These are phyloP conservation scores for Acrobasis consociella DNA, from an alignment of 2,888 invertebrate genomes.

Conservation along the genomic window DNA sequence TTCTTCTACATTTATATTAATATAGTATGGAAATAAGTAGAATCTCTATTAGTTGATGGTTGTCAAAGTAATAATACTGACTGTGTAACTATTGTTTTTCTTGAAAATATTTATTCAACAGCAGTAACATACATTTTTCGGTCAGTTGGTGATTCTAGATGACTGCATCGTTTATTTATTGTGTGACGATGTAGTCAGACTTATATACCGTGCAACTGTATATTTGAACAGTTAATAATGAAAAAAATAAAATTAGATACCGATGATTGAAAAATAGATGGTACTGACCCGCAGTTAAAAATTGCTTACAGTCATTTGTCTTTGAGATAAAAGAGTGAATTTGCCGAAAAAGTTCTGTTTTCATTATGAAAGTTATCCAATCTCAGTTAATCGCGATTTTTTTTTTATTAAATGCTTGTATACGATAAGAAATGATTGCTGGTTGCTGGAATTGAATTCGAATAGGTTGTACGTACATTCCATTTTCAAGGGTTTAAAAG, in stretches of 20 bases:
- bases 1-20: conserved; percentile 43
- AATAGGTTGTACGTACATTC: conserved; percentile 48
- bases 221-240: not conserved
- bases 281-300: conserved; percentile 49
- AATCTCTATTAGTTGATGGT: conserved; percentile 64
- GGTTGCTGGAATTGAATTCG: conserved; percentile 32
- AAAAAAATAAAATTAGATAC: not conserved
- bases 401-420: conserved; percentile 21
- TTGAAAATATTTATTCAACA: conserved; percentile 43
- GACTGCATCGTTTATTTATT: not conserved
- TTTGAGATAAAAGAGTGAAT: conserved; percentile 51
- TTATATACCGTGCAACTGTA: not conserved
- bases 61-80: conserved; percentile 55
- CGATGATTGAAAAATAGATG: conserved; percentile 42
- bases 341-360: conserved; percentile 40
- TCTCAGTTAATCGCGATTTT: not conserved
- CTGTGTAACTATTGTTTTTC: conserved; percentile 60
- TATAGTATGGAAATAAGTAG: conserved; percentile 48
- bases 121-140: conserved; percentile 29
- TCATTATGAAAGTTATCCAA: conserved; percentile 20
- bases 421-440: conserved; percentile 19
- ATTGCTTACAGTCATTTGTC: conserved; percentile 57
- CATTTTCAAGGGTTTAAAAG: conserved; percentile 48
- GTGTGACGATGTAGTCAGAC: not conserved
- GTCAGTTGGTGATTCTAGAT: not conserved